Conservation (phyloP, 2,888 invertebrate genomes). For the Zygaena filipendulae region DNA sequence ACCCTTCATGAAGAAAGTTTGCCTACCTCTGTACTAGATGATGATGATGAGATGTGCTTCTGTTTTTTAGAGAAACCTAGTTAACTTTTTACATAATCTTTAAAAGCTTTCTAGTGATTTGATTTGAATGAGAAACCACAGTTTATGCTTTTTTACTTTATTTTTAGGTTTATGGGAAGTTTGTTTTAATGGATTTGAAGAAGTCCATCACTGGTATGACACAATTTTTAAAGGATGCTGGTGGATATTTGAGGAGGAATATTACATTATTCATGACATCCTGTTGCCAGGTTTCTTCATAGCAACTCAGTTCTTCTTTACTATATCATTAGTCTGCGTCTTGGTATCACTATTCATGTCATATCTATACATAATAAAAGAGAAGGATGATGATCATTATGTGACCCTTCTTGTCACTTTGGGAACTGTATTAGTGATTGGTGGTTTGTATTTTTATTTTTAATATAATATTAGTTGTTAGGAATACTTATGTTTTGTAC, state of each 20-base stretch:
- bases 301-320: slow-evolving; percentile 94
- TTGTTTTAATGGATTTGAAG: slow-evolving; percentile 89
- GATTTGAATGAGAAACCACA: too few relatives aligned
- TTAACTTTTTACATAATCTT: too few relatives aligned
- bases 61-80: too few relatives aligned
- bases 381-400: slow-evolving; percentile 81
- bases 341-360: slow-evolving; percentile 81
- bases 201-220: slow-evolving; percentile 88
- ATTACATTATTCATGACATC: slow-evolving; percentile 92
- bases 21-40: too few relatives aligned
- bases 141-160: too few relatives aligned
- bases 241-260: slow-evolving; percentile 98
- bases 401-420: slow-evolving; percentile 78
- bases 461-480: background rate
- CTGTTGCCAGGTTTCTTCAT: slow-evolving; percentile 92
- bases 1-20: too few relatives aligned
- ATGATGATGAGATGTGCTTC: too few relatives aligned
- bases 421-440: slow-evolving; percentile 77
- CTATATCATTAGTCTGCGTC: slow-evolving; percentile 85
- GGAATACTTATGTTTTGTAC: background rate
- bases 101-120: too few relatives aligned
- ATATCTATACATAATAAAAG: slow-evolving; percentile 77
- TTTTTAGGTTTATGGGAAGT: slow-evolving; percentile 97
- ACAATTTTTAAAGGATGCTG: slow-evolving; percentile 87
- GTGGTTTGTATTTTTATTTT: slow-evolving; percentile 49